Conservation (phyloP, 37 sponge, comb jelly and placozoan genomes). For the Cladorhizidae sp. region DNA sequence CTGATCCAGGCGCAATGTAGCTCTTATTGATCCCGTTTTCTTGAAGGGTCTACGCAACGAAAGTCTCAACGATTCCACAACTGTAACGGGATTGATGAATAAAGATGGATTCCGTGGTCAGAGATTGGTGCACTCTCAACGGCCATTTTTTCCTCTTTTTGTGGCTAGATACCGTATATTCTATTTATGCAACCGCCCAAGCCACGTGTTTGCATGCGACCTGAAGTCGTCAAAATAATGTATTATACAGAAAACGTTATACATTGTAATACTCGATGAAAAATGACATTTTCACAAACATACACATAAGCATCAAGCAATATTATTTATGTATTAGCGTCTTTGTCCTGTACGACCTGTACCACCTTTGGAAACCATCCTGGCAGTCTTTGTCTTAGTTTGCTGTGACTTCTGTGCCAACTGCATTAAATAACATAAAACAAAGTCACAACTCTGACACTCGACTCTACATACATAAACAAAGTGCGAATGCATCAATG, state of each 20-base stretch:
- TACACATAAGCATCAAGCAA: neutral
- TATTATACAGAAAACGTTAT: too few species aligned
- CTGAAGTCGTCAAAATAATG: too few species aligned
- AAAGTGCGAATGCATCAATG: too few species aligned
- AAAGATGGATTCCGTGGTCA: constrained; percentile 15
- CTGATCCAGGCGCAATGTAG: neutral
- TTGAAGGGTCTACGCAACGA: neutral
- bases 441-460: too few species aligned
- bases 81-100: constrained; percentile 2
- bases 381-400: constrained; percentile 21
- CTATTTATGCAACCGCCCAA: constrained; percentile 27
- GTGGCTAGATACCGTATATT: constrained; percentile 77
- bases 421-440: constrained; percentile 3
- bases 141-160: constrained; percentile 49
- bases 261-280: too few species aligned
- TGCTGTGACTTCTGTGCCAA: constrained; percentile 26
- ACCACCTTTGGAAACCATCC: constrained; percentile 17
- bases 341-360: constrained; percentile 20
- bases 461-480: too few species aligned
- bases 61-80: neutral
- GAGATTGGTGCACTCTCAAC: constrained; percentile 4
- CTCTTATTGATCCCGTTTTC: neutral
- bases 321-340: neutral
- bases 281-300: too few species aligned
- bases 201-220: constrained; percentile 16